phyloP scores from a whole-genome alignment of 1,140 invertebrate genomes.

The Rhynchophorus ferrugineus region DNA sequence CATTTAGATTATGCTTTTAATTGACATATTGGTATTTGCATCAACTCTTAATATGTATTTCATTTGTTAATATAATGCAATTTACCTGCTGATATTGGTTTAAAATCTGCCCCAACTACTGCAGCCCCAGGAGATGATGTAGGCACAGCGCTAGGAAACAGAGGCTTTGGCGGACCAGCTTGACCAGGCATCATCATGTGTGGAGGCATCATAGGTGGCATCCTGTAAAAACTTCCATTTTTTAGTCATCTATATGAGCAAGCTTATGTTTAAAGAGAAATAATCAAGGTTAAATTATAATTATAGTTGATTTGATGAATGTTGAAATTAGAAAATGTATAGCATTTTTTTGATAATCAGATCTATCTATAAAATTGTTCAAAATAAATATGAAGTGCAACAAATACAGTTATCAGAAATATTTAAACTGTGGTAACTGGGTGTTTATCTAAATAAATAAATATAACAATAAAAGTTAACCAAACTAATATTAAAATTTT shows the following conservation, averaged over 20 bases:
- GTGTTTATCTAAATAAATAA: neutral
- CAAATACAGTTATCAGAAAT: no score
- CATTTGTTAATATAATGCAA: no score
- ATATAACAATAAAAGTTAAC: no score
- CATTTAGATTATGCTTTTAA: neutral
- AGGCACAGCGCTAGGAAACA: constrained; percentile 67
- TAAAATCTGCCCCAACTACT: constrained; percentile 56
- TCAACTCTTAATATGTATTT: neutral
- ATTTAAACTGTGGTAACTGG: no score
- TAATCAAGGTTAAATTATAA: no score
- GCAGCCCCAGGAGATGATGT: constrained; percentile 52
- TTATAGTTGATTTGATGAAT: no score
- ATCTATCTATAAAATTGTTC: no score
- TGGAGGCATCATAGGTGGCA: constrained; percentile 47
- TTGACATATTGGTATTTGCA: neutral
- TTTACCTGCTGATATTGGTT: constrained; percentile 50
- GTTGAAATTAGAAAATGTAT: no score
- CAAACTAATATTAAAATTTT: neutral
- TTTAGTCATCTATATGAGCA: neutral
- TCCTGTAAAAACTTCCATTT: constrained; percentile 38
- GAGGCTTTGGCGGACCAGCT: constrained; percentile 54
- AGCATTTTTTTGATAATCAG: no score
- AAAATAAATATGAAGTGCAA: no score
- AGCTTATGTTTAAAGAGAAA: neutral
- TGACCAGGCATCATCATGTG: constrained; percentile 55